Percentiles rank a stretch among this genome's conserved stretches.
These are phyloP conservation scores for Arrhopalites spinosus DNA, from an alignment of 2,888 invertebrate species.

Conservation along the genomic window DNA sequence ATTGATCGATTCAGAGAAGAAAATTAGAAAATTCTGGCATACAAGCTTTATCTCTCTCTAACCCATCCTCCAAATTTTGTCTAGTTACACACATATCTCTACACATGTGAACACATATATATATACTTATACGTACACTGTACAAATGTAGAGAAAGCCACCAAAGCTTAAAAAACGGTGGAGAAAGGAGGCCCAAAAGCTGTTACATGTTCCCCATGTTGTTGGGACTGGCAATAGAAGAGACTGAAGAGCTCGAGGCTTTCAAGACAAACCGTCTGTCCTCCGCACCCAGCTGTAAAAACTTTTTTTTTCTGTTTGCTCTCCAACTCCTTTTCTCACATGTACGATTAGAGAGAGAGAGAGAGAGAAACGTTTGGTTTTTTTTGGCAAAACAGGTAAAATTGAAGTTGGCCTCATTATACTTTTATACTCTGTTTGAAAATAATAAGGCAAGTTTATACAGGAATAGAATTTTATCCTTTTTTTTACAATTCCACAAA, in stretches of 20 bases:
- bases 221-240: no score
- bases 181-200: slow-evolving; percentile 13
- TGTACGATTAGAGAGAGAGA: no score
- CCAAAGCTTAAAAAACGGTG: background rate
- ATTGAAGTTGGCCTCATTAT: no score
- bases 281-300: slow-evolving; percentile 31
- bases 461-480: no score
- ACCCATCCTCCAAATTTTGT: background rate
- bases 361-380: no score
- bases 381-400: no score
- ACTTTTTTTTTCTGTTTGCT: slow-evolving; percentile 29
- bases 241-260: background rate
- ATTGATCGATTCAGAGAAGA: slow-evolving; percentile 30
- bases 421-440: no score
- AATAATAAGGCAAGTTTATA: no score
- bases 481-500: no score
- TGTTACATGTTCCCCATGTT: slow-evolving; percentile 18
- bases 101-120: background rate
- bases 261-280: slow-evolving; percentile 27
- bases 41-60: background rate
- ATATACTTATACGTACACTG: background rate
- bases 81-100: background rate
- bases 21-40: slow-evolving; percentile 31
- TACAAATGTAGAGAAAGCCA: background rate
- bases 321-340: background rate